Conservation (phyloP, 2,888 invertebrate species). For the Tenthredo amoena region DNA sequence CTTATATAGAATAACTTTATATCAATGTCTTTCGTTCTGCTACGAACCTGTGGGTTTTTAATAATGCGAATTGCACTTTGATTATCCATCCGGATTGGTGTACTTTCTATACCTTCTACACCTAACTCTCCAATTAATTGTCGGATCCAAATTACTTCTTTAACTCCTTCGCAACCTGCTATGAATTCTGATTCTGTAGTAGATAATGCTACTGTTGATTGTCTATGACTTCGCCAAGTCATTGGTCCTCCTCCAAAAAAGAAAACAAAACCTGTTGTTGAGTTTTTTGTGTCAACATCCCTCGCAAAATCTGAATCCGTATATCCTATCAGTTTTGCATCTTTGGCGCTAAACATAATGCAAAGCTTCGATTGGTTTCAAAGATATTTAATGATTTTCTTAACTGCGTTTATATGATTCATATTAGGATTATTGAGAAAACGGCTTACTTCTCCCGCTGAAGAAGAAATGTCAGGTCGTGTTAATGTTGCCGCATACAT, state of each 20-base stretch:
- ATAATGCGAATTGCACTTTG: too few species aligned
- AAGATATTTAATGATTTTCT: background rate
- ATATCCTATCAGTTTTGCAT: background rate
- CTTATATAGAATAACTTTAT: too few species aligned
- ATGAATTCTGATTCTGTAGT: background rate
- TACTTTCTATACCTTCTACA: too few species aligned
- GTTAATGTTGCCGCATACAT: background rate
- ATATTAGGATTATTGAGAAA: background rate
- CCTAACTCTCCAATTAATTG: background rate
- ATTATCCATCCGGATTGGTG: too few species aligned
- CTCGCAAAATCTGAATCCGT: background rate
- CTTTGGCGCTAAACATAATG: background rate
- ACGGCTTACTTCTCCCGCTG: background rate
- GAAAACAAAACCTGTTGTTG: background rate
- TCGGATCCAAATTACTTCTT: background rate
- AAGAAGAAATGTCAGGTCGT: background rate
- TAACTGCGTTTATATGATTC: background rate
- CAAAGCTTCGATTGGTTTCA: background rate
- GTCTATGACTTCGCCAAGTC: background rate
- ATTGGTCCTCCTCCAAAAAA: background rate
- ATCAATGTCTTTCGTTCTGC: too few species aligned
- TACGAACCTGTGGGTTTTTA: too few species aligned
- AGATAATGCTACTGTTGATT: background rate
- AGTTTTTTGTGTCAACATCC: background rate
- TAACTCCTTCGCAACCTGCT: conserved; percentile 2